These are phyloP conservation scores for Drosophila erecta DNA, from an alignment of 1,140 invertebrate genomes.

Conservation along the genomic window DNA sequence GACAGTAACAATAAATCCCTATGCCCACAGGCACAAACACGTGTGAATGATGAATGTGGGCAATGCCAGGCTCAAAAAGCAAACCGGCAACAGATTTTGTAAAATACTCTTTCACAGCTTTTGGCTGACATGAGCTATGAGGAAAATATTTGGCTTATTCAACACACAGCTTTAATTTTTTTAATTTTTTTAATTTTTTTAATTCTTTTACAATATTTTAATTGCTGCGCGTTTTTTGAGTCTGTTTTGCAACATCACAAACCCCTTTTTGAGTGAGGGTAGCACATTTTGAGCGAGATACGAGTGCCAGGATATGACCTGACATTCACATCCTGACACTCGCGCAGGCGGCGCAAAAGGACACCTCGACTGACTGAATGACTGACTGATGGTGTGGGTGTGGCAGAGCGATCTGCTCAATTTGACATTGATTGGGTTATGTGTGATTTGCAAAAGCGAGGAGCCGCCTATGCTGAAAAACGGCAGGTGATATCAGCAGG, in stretches of 20 bases:
- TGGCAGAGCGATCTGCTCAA: constrained; percentile 55
- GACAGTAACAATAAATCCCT: constrained; percentile 62
- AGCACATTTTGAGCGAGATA: constrained; percentile 12
- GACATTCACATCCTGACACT: too few relatives aligned
- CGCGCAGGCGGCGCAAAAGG: not conserved
- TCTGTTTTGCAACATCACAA: not conserved
- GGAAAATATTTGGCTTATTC: not conserved
- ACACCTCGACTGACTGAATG: constrained; percentile 20
- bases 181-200: not conserved
- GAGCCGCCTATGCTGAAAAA: not conserved
- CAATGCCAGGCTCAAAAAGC: constrained; percentile 27
- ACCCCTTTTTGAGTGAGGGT: constrained; percentile 30
- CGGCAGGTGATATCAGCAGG: constrained; percentile 14
- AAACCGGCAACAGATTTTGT: constrained; percentile 1
- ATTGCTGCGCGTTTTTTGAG: not conserved
- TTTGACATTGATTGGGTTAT: constrained; percentile 76
- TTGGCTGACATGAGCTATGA: not conserved
- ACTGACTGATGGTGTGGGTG: constrained; percentile 23
- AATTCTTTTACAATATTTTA: not conserved
- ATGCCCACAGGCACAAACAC: constrained; percentile 33
- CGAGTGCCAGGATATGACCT: not conserved
- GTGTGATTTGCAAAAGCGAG: constrained; percentile 51
- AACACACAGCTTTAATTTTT: not conserved
- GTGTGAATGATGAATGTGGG: constrained; percentile 43
- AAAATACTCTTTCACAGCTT: constrained; percentile 11